Base-by-base conservation (phyloP, 2,888 invertebrate species). In the Panopea generosa region DNA sequence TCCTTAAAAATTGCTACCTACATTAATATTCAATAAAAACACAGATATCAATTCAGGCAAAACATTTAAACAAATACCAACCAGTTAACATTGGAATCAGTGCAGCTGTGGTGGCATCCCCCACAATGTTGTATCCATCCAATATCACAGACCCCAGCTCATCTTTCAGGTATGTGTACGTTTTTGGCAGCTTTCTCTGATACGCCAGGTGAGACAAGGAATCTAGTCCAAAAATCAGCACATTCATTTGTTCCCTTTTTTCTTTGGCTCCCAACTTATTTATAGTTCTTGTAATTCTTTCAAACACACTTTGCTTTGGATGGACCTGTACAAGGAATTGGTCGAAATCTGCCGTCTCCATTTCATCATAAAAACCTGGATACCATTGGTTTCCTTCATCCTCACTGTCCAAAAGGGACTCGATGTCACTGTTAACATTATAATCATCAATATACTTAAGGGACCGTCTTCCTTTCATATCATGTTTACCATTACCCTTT, bases 51-150 rank as follows among this genome's bases (percentile, higher is more conserved):
- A n/a, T n/a, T n/a, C n/a, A n/a, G n/a, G n/a, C n/a, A n/a, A n/a
- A n/a, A n/a, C n/a, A n/a, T n/a, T n/a, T n/a, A n/a, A n/a, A n/a
- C n/a, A 33, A 38, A 60, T 45, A 26, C 33, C 7, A 65, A 91
- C 91, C 91, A 80, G 91, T 90, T 4, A 91, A 69, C 57, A 91
- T 79, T 4, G 91, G 91, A 24, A 91, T 84, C 0, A 91, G 45
- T 16, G 88, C 87, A 1, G 89, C 90, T 9, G 88, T 87, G 0
- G 90, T 90, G 2, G 86, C 88, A 80, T 91, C 90, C 0, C 91
- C 91, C 0, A 91, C 89, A 26, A 90, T 89, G 65, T 91, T 91
- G 66, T 91, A 91, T 11, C 88, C 89, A 69, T 91, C 77, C 76
- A 91, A 63, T 26, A 90, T 84, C 2, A 85, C 84, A 24, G 88